Percentiles rank a stretch among this genome's conserved stretches.
Evolutionary conservation across 2,888 invertebrate species (phyloP).

Genomic region (Smittia aterrima): DNA sequence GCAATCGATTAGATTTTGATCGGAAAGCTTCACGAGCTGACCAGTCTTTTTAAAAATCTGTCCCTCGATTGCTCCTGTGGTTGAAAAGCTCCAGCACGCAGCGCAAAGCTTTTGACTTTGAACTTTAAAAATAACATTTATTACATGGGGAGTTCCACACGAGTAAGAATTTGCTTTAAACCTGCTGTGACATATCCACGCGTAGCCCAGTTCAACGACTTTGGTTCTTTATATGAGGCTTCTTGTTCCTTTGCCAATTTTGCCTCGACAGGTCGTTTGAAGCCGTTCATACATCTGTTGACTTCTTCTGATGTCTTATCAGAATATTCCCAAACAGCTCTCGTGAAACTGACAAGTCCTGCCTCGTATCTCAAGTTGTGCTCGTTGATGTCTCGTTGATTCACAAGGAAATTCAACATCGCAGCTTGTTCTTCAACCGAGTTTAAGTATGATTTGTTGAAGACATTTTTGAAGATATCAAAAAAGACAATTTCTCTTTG

Average conservation of each 20-base stretch:
- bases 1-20: slow-evolving; percentile 26
- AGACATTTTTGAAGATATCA: not conserved
- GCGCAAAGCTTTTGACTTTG: not conserved
- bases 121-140: too few relatives aligned
- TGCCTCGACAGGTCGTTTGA: not conserved
- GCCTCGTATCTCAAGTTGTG: slow-evolving; percentile 17
- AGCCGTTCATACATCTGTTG: not conserved
- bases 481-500: not conserved
- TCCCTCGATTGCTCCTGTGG: slow-evolving; percentile 21
- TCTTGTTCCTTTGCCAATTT: not conserved
- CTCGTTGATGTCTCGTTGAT: not conserved
- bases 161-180: too few relatives aligned
- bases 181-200: not conserved
- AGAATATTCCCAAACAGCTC: slow-evolving; percentile 11
- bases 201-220: not conserved
- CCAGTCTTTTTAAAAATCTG: slow-evolving; percentile 10
- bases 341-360: not conserved
- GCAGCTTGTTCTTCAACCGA: not conserved
- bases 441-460: slow-evolving; percentile 2
- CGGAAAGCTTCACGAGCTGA: not conserved
- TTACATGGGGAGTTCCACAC: too few relatives aligned
- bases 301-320: slow-evolving; percentile 18
- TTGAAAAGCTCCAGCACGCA: slow-evolving; percentile 13
- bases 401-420: not conserved
- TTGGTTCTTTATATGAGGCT: not conserved